Base-by-base conservation (phyloP, 1,140 invertebrate genomes). In the Pseudobourletiella spinata region DNA sequence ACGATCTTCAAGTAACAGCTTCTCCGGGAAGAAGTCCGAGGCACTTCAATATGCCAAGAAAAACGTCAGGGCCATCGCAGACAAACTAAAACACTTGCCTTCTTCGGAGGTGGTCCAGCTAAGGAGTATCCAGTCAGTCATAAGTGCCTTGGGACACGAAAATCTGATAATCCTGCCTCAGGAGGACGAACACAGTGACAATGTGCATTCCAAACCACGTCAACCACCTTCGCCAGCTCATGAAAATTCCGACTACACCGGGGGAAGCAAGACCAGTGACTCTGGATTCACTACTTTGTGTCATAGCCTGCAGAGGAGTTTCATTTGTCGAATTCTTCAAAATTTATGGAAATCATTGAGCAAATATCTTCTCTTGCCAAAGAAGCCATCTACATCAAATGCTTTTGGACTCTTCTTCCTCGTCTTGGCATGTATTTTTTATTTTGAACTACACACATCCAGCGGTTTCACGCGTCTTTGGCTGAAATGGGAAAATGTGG, bases 401-500 rank as follows among this genome's bases (percentile, higher is more conserved):
- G 48, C 61, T 43, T 61, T 64, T 44, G 59, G 63, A n/a, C 42
- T 67, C 14, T 67, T 67, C 58, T 67, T 70, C 48, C 64, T 60
- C 14, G 50, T 65, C 24, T 46, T 70, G n/a, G 63, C 65, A 30
- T 59, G 64, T 39, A 61, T 70, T 22, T 70, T 70, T 42, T 67
- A 67, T 39, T 63, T 66, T 46, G 63, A 70, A 55, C 60, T 67
- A 8, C 65, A 70, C 48, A 70, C 68, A 6, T 57, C 56, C 6
- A 58, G 35, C 24, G 65, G 65, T 11, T 70, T 70, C 32, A 65
- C 59, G 16, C 15, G 68, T 25, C 24, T 70, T 20, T 70, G 68
- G 65, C 61, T 67, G 1, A 66, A 66, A 51, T 69, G 67, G 67
- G 67, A 69, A 64, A 65, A 69, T 35, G 67, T 66, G 1, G 67